These are phyloP conservation scores for Bufo gargarizans DNA, from an alignment of 2,113 vertebrate species.

Conservation along the genomic window DNA sequence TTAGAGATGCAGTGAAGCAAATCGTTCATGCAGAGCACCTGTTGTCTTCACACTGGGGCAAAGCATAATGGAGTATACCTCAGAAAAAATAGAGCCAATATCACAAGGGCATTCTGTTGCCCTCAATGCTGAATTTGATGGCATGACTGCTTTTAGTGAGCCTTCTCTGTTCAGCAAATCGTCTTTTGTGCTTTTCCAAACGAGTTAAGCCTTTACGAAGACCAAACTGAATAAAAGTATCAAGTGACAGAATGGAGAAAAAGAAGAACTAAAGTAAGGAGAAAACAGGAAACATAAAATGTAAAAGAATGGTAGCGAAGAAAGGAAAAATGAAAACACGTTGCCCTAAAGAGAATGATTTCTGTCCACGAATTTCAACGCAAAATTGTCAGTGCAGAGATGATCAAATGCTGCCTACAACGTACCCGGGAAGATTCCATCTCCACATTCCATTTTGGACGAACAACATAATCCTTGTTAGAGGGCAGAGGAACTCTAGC, in stretches of 20 bases:
- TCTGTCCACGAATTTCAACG: too few species aligned
- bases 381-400: not conserved
- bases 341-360: too few species aligned
- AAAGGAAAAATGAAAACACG: not conserved
- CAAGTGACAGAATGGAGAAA: slow-evolving; percentile 63
- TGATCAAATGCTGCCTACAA: not conserved
- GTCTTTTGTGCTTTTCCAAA: slow-evolving; percentile 96
- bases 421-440: slow-evolving; percentile 91
- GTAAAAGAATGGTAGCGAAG: slow-evolving; percentile 47
- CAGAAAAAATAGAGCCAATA: slow-evolving; percentile 63
- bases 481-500: slow-evolving; percentile 96
- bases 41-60: slow-evolving; percentile 17
- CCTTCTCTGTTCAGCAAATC: slow-evolving; percentile 88
- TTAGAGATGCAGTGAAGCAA: not conserved
- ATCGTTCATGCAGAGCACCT: slow-evolving; percentile 71
- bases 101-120: slow-evolving; percentile 94
- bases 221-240: slow-evolving; percentile 73
- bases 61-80: slow-evolving; percentile 68
- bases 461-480: slow-evolving; percentile 97
- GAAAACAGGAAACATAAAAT: not conserved
- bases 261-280: slow-evolving; percentile 59
- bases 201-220: slow-evolving; percentile 85
- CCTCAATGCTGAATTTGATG: slow-evolving; percentile 96
- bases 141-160: slow-evolving; percentile 81
- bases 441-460: slow-evolving; percentile 97